Evolutionary conservation across 2,113 vertebrate species (phyloP).

Genomic region (Pogona vitticeps): DNA sequence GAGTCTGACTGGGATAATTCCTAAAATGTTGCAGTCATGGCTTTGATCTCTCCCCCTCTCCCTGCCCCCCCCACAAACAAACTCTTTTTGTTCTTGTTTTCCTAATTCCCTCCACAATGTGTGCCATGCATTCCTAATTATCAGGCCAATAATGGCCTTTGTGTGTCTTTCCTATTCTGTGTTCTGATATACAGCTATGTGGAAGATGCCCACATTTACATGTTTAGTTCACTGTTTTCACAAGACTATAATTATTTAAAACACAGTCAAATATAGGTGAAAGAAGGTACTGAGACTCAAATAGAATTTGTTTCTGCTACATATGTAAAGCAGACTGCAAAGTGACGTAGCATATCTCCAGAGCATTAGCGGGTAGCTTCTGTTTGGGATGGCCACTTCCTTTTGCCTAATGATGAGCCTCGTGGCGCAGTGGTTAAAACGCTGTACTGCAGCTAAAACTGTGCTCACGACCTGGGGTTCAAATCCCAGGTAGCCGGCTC

Average conservation of each 20-base stretch:
- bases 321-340: not conserved
- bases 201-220: not conserved
- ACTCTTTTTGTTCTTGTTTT: not conserved
- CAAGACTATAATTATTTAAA: not conserved
- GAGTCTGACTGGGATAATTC: not conserved
- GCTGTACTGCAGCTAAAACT: too few species aligned
- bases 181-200: not conserved
- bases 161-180: not conserved
- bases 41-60: not conserved
- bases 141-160: not conserved
- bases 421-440: too few species aligned
- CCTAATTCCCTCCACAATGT: not conserved
- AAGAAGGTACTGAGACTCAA: not conserved
- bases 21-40: not conserved
- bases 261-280: not conserved
- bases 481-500: too few species aligned
- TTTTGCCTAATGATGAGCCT: too few species aligned
- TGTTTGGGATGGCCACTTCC: too few species aligned
- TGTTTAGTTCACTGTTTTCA: not conserved
- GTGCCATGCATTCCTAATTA: not conserved
- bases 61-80: not conserved
- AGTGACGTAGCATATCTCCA: not conserved
- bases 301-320: not conserved
- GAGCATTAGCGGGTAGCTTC: not conserved
- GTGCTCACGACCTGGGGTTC: too few species aligned